Conservation (phyloP, 1,140 invertebrate genomes). For the Phymorhynchus buccinoides region DNA sequence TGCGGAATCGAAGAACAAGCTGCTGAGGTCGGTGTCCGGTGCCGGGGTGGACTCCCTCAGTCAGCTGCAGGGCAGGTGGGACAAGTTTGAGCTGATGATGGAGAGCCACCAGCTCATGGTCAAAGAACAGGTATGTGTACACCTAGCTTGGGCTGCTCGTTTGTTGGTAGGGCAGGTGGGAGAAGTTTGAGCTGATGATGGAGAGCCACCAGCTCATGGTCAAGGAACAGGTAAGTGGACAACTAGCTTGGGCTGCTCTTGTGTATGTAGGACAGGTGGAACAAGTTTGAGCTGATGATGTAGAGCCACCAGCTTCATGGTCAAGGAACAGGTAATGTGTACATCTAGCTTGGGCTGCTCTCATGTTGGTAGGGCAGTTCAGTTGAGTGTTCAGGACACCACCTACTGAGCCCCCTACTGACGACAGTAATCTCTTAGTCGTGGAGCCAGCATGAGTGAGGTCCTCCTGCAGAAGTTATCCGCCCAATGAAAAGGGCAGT, state of each 20-base stretch:
- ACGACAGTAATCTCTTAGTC: no score
- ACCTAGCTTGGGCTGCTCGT: no score
- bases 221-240: constrained; percentile 73
- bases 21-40: constrained; percentile 75
- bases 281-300: constrained; percentile 84
- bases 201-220: constrained; percentile 75
- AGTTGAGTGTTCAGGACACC: no score
- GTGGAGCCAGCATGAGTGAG: no score
- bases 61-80: constrained; percentile 83
- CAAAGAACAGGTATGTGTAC: constrained; percentile 70
- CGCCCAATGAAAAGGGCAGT: no score
- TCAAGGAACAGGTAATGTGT: constrained; percentile 72
- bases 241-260: no score
- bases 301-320: constrained; percentile 75
- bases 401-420: no score
- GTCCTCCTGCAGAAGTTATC: no score
- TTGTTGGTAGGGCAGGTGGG: constrained; percentile 85
- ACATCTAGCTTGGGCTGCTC: not conserved
- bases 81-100: constrained; percentile 84
- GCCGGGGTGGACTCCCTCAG: constrained; percentile 82
- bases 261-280: constrained; percentile 85
- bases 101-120: constrained; percentile 75
- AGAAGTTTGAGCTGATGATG: constrained; percentile 84
- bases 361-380: constrained; percentile 77
- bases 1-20: constrained; percentile 82